Evolutionary conservation across 2,797 vertebrate species (phyloP), one percentile per base, ranked within the genome.

Genomic region (Gallinago stenura): DNA sequence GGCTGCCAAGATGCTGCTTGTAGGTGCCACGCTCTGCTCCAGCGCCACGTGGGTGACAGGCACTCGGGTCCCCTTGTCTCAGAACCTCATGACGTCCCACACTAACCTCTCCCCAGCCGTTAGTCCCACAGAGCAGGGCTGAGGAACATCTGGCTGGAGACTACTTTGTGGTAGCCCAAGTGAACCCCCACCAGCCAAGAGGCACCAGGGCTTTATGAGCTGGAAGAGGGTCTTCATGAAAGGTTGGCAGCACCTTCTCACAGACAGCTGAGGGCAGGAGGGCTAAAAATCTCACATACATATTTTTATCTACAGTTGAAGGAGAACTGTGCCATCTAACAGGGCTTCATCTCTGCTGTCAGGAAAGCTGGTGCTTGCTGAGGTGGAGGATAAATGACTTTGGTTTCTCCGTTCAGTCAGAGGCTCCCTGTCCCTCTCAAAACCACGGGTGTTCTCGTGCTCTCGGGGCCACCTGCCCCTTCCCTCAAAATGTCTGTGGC

Each of bases 11-110:
- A 10, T 25, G 51, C 62, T 68, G 70, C 87, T 72, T 7, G 4
- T 18, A 51, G 82, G 53, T 24, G 54, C 66, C 3, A 0, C 2
- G 21, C 53, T 68, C 26, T 1, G 0, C 37, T 68, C 48, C 48
- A 25, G 65, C 0, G 0, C 73, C 3, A 0, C 0, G 1, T 1
- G 30, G 26, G 20, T 20, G 31, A 53, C 2, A 1, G 33, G 21
- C 68, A 62, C 16, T 5, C 43, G 10, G 68, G 8, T 51, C n/a
- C 68, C 73, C 60, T 39, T 12, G 16, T 46, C 75, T 30, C 30
- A 24, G 51, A 53, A 77, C 39, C 43, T 80, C 43, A 13, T 4
- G 48, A 25, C 30, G 58, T 5, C 3, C 28, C 35, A 45, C 5
- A 0, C 64, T 31, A 12, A 31, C 17, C 71, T 51, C 70, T 50